Evolutionary conservation across 2,113 vertebrate species (phyloP), one percentile per base, ranked within the genome.

Genomic region (Ptychochromis oligacanthus): DNA sequence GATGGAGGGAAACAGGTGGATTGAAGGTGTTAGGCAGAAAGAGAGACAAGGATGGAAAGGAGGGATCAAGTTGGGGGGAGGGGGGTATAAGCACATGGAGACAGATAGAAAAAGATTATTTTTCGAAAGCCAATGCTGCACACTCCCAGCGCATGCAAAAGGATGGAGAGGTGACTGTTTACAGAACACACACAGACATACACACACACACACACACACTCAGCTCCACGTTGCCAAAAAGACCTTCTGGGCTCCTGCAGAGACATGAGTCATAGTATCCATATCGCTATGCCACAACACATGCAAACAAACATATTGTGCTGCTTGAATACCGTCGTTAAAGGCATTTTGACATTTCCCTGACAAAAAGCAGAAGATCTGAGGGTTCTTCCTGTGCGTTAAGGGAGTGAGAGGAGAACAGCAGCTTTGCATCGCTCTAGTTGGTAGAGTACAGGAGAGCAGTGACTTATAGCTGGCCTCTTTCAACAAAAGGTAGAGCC

Each of bases 21-120:
- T 87, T 88, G 85, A 80, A 87, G 87, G 91, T 87, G 90, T 91
- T 84, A 81, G 87, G 65, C 60, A 85, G 89, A 86, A 87, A 86
- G 88, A 91, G 84, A 90, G 86, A 91, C 87, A 91, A 89, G 84
- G 88, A 89, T 83, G 82, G 90, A 89, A 91, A 89, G 85, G 57
- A 85, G 85, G 85, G 89, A 90, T 90, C 81, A 89, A 89, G 87
- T 75, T 31, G n/a, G 46, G 43, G 57, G 20, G 7, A 11, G 4
- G 8, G 58, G 74, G 76, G 89, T 81, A 77, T 86, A 87, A 92
- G 87, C 81, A 85, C 81, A 90, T 49, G 2, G 64, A 91, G 82
- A 91, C 85, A 78, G 93, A 91, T 89, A 88, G 87, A 87, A 82
- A 86, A 86, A 91, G 86, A 94, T 90, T 92, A 92, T 88, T 93